Base-by-base conservation (phyloP, 2,113 vertebrate genomes). In the Sinocyclocheilus anshuiensis region DNA sequence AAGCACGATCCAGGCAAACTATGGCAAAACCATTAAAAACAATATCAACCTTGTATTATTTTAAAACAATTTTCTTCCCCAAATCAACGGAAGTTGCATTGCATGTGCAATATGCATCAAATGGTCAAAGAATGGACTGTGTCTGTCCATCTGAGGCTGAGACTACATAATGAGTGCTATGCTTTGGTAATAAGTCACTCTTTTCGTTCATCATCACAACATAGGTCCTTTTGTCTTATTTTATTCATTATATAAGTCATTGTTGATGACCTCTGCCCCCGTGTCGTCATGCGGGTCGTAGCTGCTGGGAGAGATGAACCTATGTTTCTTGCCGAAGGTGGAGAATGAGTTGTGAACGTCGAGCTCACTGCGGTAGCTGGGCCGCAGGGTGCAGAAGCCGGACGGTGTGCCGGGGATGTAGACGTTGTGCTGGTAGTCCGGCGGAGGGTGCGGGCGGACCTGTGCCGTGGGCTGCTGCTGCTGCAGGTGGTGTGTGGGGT, bases 381-480 rank as follows among this genome's bases (percentile, higher is more conserved):
- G 96, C 86, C 96, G 95, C 90, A 95, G 92, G 75, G 96, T 95
- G 86, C 95, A 95, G 82, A 96, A 93, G 26, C 93, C 93, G 0
- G 95, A 96, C 0, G 96, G 96, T 0, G 97, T 97, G 81, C 97
- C 97, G 0, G 97, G 97, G 87, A 97, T 97, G 91, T 97, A 97
- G 50, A 97, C 95, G 0, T 97, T 97, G 92, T 97, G 96, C 88
- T 97, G 97, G 91, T 97, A 97, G 93, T 97, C 97, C 4, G 95
- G 94, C 1, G 96, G 94, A 22, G 95, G 92, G 22, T 95, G 94
- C 0, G 93, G 94, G 69, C 93, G 84, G 1, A 89, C 86, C 48
- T 90, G 91, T 1, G 81, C 81, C 0, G 87, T 76, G 6, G 88
- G 79, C 0, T 93, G 85, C 26, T 55, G 77, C 6, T 55, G 50